A percentile compares a stretch with the other conserved stretches of the same genome.
These are phyloP conservation scores for Sinocyclocheilus grahami DNA, from an alignment of 2,113 vertebrate species.

Conservation along the genomic window DNA sequence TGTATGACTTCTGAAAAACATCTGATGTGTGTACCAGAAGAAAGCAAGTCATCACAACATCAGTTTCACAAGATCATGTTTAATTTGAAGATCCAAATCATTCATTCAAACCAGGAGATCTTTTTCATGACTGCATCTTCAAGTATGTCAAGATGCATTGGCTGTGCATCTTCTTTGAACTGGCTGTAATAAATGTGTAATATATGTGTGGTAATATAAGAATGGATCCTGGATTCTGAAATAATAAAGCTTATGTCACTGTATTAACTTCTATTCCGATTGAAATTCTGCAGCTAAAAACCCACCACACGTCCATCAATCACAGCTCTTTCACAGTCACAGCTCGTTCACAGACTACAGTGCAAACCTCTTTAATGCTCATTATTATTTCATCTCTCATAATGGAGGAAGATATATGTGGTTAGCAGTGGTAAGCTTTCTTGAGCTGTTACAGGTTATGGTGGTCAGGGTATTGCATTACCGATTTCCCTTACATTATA, in stretches of 20 bases:
- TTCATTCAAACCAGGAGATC: background rate
- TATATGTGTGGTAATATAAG: background rate
- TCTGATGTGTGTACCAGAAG: background rate
- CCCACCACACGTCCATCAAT: background rate
- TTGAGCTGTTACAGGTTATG: conserved; percentile 22
- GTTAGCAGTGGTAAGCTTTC: conserved; percentile 38
- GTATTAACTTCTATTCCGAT: background rate
- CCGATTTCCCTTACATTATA: conserved; percentile 48
- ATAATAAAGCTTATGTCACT: background rate
- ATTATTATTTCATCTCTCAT: conserved; percentile 27
- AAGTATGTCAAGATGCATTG: background rate
- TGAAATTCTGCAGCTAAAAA: conserved; percentile 18
- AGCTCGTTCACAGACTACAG: background rate
- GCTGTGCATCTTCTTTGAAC: background rate
- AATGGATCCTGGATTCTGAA: conserved; percentile 11
- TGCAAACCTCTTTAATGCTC: conserved; percentile 10
- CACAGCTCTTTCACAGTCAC: background rate
- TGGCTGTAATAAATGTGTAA: background rate
- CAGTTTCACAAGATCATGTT: background rate
- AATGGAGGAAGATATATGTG: conserved; percentile 14
- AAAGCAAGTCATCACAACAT: background rate
- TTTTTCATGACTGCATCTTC: background rate
- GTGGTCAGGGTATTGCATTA: conserved; percentile 36
- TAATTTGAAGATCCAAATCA: background rate
- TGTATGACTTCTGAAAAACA: background rate